Evolutionary conservation across 1,140 invertebrate genomes (phyloP), one percentile per base, ranked within the genome.

Genomic region (Homarus americanus): DNA sequence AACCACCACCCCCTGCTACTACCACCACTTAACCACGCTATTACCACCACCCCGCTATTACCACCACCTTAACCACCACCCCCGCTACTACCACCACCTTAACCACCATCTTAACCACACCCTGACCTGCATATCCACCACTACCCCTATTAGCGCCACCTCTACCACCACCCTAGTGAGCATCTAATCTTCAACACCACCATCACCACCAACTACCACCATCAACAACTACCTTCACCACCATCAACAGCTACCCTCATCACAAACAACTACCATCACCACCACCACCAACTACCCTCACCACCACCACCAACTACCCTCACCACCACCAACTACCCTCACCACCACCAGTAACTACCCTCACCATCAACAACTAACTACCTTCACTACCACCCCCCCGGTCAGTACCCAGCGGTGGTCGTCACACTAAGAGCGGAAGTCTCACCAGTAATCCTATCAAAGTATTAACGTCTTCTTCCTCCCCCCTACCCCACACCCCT

Each of bases 381-480:
- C n/a, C n/a, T n/a, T n/a, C n/a, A 32, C 5, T 32, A 36, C 40
- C 75, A 78, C 75, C 75, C 12, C n/a, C 28, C 1, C 12, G 63
- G 53, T 24, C 58, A 63, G 5, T 49, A 15, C 44, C 75, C 53
- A 4, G 53, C 17, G 44, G 53, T 20, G 63, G 63, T 20, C 44
- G 15, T 49, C 44, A 7, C 44, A 49, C 12, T 15, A 49, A 15
- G 44, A 49, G 5, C 63, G 63, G 63, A 69, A 69, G 63, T 32
- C 28, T 69, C 63, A 28, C 63, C 63, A 69, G n/a, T 69, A 69
- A 69, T 69, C 63, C 63, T 69, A 32, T 69, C 63, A 69, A 32
- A 12, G 63, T 24, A 69, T 69, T 69, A 69, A n/a, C 12, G 7
- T 32, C 63, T 69, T 69, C 63, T 7, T 32, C 63, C 20, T 24